Evolutionary conservation across 2,113 vertebrate species (phyloP), one percentile per base, ranked within the genome.

Genomic region (Podarcis cretensis): DNA sequence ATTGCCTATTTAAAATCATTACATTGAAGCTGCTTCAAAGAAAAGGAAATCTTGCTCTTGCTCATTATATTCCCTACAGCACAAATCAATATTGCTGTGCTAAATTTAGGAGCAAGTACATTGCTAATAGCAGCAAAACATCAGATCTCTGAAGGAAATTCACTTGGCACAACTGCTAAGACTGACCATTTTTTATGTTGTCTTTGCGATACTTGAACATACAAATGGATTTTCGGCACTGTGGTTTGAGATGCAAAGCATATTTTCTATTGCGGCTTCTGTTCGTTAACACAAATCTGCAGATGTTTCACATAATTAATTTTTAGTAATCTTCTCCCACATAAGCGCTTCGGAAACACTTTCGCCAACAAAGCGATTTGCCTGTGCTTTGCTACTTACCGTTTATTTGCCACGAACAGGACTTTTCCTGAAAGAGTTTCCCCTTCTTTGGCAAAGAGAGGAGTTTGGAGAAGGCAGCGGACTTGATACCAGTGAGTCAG

Each of bases 401-500:
- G 93, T 83, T 94, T 96, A 93, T 97, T 98, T 48, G 96, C 95
- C 32, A 96, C 74, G 88, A 98, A 78, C 14, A 97, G 89, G 71
- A 98, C 97, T 10, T 88, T 95, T 35, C 97, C 97, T 71, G 97
- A 98, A 84, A 98, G 93, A 7, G 97, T 98, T 93, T 98, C 96
- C 23, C 97, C 96, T 84, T 96, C 93, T 92, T 97, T 98, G 91
- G 95, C 96, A 88, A 98, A 98, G 25, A 98, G 95, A 0, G 97
- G 98, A 0, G 96, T 97, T 94, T 98, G 97, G 32, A 98, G 95
- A 83, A 98, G 97, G 95, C 97, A 97, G 23, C 94, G 94, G 66
- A 98, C 96, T 95, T 98, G 97, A 87, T 96, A 97, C 97, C 97
- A 98, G 81, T 97, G 97, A 37, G 97, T 98, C 89, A 97, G 94